A percentile compares a stretch with the other conserved stretches of the same genome.
Evolutionary conservation across 2,888 invertebrate genomes (phyloP).

Genomic region (Smittia sp.): DNA sequence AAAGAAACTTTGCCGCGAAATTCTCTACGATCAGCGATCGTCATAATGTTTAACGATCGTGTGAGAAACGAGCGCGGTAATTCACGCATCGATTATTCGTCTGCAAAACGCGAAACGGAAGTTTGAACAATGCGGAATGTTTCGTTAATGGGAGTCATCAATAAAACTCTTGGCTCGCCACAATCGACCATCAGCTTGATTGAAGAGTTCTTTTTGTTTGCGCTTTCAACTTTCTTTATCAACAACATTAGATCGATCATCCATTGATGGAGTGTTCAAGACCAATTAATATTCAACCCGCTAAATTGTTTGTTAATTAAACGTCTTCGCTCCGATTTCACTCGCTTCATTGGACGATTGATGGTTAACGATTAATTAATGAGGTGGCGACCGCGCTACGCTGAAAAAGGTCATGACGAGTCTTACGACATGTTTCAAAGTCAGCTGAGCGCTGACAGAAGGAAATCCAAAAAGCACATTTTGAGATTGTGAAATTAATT

Average conservation of each 20-base stretch:
- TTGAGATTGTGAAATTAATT: background rate
- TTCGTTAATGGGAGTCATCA: background rate
- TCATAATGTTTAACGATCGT: conserved; percentile 38
- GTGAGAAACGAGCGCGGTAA: conserved; percentile 10
- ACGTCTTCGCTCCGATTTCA: no score
- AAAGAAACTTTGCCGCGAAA: background rate
- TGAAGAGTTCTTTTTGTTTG: no score
- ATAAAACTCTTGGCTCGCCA: background rate
- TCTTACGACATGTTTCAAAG: background rate
- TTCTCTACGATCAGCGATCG: background rate
- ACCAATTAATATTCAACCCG: no score
- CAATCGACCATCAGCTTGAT: background rate
- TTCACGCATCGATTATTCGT: background rate
- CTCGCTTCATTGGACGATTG: no score
- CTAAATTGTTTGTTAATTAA: no score
- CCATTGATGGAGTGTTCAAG: no score
- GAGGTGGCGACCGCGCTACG: no score
- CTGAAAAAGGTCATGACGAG: no score
- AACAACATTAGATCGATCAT: no score
- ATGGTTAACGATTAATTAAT: no score
- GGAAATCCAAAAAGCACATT: background rate
- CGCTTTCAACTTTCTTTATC: no score
- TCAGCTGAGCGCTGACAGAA: background rate
- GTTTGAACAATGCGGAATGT: conserved; percentile 17
- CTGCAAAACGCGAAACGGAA: conserved; percentile 25